These are phyloP conservation scores for Epinephelus moara DNA, from an alignment of 2,113 vertebrate genomes.

Conservation along the genomic window DNA sequence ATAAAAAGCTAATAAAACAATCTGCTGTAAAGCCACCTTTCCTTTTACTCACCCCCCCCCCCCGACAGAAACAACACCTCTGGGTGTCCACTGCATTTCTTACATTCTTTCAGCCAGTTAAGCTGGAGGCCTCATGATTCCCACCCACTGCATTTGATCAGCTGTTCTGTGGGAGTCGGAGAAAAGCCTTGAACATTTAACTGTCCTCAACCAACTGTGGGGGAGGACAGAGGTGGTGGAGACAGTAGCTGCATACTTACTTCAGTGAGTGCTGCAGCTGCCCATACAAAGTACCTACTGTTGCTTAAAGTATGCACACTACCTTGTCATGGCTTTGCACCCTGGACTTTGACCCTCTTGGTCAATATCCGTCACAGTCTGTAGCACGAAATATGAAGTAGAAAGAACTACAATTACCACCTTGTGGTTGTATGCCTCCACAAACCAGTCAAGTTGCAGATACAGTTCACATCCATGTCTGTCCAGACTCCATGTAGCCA, in stretches of 20 bases:
- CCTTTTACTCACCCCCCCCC: not conserved
- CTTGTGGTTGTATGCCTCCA: too few species aligned
- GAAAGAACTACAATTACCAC: too few species aligned
- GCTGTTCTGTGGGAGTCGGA: slow-evolving; percentile 53
- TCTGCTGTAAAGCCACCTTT: slow-evolving; percentile 21
- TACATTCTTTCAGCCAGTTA: slow-evolving; percentile 41
- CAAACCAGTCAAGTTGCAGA: too few species aligned
- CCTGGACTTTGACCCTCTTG: too few species aligned
- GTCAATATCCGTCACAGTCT: too few species aligned
- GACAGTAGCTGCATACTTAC: not conserved
- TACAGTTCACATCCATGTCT: too few species aligned
- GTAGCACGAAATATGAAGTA: too few species aligned
- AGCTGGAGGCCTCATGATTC: slow-evolving; percentile 16
- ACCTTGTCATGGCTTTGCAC: too few species aligned
- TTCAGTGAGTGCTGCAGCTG: too few species aligned
- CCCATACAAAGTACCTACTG: too few species aligned
- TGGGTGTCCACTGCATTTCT: slow-evolving; percentile 46
- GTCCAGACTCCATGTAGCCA: too few species aligned
- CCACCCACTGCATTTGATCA: slow-evolving; percentile 52
- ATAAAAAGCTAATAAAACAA: slow-evolving; percentile 13
- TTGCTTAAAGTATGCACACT: too few species aligned
- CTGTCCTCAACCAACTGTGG: not conserved
- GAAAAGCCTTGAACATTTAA: slow-evolving; percentile 20
- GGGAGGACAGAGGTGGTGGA: not conserved
- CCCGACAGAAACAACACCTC: slow-evolving; percentile 29